Percentiles rank a stretch among this genome's conserved stretches.
These are phyloP conservation scores for Myotis pilosus DNA, from an alignment of 2,797 vertebrate species.

Conservation along the genomic window DNA sequence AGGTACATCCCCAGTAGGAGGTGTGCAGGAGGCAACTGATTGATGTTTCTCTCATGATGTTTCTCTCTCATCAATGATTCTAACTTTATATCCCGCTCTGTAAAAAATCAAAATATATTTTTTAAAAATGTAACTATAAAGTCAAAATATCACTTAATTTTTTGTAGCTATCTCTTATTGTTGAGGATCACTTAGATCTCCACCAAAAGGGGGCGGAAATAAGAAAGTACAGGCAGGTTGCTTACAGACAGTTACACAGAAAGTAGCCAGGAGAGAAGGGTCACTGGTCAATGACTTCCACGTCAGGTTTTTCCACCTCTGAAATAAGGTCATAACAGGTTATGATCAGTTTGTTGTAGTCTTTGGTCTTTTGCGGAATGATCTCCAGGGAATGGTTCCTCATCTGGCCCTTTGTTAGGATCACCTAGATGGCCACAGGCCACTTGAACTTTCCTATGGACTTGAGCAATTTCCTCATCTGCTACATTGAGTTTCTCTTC, in stretches of 20 bases:
- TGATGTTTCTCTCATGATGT: no score
- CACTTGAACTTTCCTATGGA: constrained; percentile 84
- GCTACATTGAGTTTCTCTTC: constrained; percentile 90
- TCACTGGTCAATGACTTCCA: neutral
- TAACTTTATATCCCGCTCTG: no score
- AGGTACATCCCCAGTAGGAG: no score
- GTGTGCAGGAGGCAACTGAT: no score
- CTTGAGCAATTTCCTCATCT: constrained; percentile 88
- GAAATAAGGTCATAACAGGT: constrained; percentile 91
- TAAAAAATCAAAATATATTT: no score
- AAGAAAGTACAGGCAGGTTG: neutral
- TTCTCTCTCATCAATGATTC: no score
- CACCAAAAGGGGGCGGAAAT: neutral
- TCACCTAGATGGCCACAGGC: constrained; percentile 85
- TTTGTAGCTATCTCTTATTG: neutral
- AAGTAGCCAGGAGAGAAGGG: neutral
- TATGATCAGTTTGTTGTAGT: constrained; percentile 90
- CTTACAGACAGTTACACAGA: neutral
- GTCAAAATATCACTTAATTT: neutral
- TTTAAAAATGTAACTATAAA: neutral
- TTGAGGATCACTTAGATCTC: neutral
- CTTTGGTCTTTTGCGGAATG: constrained; percentile 90
- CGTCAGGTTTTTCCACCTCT: constrained; percentile 83
- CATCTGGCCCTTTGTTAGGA: constrained; percentile 90
- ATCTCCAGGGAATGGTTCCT: constrained; percentile 88